Conservation (phyloP, 2,888 invertebrate species). For the Tricholauxania praeusta region DNA sequence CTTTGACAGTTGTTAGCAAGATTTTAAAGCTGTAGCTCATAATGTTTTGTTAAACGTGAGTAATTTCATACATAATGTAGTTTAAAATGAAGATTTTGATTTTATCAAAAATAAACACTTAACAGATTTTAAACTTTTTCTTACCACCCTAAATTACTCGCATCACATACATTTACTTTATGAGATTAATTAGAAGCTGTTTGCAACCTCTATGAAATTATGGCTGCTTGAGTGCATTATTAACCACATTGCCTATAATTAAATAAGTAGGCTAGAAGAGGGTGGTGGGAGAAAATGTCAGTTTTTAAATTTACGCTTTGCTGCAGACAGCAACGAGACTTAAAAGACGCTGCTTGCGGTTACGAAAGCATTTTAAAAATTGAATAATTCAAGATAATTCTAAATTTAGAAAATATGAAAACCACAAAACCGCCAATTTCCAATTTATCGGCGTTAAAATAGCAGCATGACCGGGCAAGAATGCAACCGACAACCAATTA, state of each 20-base stretch:
- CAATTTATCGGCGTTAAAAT: not conserved
- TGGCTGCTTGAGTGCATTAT: constrained; percentile 2
- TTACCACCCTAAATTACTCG: no score
- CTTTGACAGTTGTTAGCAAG: no score
- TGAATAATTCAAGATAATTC: not conserved
- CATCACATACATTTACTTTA: not conserved
- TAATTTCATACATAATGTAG: not conserved
- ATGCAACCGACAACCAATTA: not conserved
- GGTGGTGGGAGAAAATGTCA: not conserved
- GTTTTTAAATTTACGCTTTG: no score
- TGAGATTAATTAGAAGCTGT: constrained; percentile 15
- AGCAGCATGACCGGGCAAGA: no score
- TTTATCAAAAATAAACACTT: not conserved
- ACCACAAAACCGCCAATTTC: constrained; percentile 13
- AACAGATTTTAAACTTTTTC: no score
- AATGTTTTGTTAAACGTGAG: not conserved
- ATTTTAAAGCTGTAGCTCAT: no score
- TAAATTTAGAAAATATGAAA: not conserved
- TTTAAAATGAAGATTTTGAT: not conserved
- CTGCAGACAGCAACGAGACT: no score
- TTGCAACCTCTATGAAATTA: not conserved
- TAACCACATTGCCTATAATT: not conserved
- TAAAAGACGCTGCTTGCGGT: no score
- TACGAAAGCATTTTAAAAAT: no score
- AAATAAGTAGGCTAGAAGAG: not conserved